Conservation (phyloP, 2,113 vertebrate genomes). For the Aspidoscelis tigris region DNA sequence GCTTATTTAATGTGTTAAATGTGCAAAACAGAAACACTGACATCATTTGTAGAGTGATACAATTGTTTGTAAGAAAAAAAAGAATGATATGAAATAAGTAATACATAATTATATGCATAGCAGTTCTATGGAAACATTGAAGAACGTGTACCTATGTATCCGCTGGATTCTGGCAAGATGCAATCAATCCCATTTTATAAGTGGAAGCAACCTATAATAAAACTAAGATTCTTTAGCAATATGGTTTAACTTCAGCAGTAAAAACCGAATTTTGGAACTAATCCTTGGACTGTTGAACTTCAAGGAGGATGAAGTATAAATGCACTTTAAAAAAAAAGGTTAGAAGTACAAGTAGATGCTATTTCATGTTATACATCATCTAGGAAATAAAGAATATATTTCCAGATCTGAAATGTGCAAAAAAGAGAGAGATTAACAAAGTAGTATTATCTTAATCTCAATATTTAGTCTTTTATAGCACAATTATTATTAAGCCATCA, state of each 20-base stretch:
- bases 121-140: not conserved
- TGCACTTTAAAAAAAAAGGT: not conserved
- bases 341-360: not conserved
- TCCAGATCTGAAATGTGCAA: no score
- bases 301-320: not conserved
- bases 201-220: no score
- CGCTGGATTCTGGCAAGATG: no score
- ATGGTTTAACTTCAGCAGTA: no score
- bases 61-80: not conserved
- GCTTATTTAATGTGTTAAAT: no score
- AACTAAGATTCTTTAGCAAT: no score
- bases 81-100: no score
- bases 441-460: conserved; percentile 10
- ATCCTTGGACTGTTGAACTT: not conserved
- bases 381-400: no score
- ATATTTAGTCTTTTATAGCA: conserved; percentile 7
- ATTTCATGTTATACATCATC: no score
- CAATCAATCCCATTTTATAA: no score
- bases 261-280: no score
- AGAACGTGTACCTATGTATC: no score
- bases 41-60: not conserved
- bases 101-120: not conserved
- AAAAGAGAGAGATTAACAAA: not conserved
- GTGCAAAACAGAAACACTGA: not conserved
- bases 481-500: conserved; percentile 17